Conservation (phyloP, 2,888 invertebrate species). For the Cheilosia grossa region DNA sequence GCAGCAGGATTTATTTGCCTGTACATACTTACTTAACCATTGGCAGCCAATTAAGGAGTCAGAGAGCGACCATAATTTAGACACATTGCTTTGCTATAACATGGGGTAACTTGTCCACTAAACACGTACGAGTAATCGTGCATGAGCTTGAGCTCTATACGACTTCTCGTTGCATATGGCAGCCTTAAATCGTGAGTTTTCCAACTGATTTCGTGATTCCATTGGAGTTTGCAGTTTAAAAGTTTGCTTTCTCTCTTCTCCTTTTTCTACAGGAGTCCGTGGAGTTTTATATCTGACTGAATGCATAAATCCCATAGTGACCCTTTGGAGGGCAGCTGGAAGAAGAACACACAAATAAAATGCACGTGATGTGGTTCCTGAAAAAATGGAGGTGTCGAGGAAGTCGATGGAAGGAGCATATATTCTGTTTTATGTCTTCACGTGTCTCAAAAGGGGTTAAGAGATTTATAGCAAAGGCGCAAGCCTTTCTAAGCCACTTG, state of each 20-base stretch:
- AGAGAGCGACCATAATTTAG: slow-evolving; percentile 68
- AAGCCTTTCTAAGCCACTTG: no score
- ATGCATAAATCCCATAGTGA: slow-evolving; percentile 55
- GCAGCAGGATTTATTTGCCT: slow-evolving; percentile 23
- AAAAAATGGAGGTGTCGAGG: neutral
- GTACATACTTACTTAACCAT: slow-evolving; percentile 32
- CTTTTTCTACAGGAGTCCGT: neutral
- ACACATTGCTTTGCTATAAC: slow-evolving; percentile 64
- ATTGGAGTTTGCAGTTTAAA: slow-evolving; percentile 32
- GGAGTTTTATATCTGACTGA: slow-evolving; percentile 13
- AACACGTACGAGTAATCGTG: slow-evolving; percentile 51
- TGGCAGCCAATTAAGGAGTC: slow-evolving; percentile 63
- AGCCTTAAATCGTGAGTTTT: slow-evolving; percentile 48
- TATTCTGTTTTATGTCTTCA: no score
- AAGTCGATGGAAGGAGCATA: no score
- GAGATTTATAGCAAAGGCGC: no score
- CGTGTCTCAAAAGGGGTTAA: no score
- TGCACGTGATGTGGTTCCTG: slow-evolving; percentile 64
- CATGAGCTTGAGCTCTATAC: slow-evolving; percentile 4
- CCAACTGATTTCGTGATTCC: slow-evolving; percentile 41
- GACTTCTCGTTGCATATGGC: slow-evolving; percentile 14
- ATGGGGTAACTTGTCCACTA: slow-evolving; percentile 54
- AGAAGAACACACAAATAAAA: slow-evolving; percentile 54
- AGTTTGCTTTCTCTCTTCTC: slow-evolving; percentile 12
- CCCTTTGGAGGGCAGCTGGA: slow-evolving; percentile 36